Evolutionary conservation across 2,113 vertebrate species (phyloP).

Genomic region (Microcebus ravelobensis): DNA sequence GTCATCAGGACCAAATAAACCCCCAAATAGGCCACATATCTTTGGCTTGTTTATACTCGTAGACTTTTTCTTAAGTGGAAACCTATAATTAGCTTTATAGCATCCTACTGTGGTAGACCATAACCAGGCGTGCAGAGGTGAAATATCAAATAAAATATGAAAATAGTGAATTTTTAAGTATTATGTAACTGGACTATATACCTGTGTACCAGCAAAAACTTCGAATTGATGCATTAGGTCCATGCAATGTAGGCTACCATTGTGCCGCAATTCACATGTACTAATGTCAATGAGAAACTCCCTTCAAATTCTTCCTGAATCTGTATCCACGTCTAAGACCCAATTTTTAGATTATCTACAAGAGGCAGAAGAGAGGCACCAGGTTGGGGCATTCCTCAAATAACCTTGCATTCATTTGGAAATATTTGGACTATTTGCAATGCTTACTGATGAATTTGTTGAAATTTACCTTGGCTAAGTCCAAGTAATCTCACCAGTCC

Average conservation of each 20-base stretch:
- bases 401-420: not conserved
- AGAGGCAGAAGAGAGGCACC: not conserved
- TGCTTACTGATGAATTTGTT: not conserved
- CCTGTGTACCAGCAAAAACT: not conserved
- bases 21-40: not conserved
- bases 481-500: not conserved
- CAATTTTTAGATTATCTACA: not conserved
- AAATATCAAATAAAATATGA: conserved; percentile 39
- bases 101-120: not conserved
- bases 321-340: not conserved
- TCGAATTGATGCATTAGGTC: not conserved
- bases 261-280: not conserved
- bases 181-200: not conserved
- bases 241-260: not conserved
- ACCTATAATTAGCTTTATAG: conserved; percentile 51
- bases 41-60: conserved; percentile 52
- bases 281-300: not conserved
- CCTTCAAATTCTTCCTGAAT: not conserved
- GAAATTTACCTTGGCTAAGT: not conserved
- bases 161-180: not conserved
- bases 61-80: conserved; percentile 36
- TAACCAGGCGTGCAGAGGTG: not conserved
- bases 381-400: not conserved
- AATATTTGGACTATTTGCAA: not conserved
- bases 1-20: conserved; percentile 31